phyloP scores from a whole-genome alignment of 2,888 invertebrate species.

The Cephus runcator region DNA sequence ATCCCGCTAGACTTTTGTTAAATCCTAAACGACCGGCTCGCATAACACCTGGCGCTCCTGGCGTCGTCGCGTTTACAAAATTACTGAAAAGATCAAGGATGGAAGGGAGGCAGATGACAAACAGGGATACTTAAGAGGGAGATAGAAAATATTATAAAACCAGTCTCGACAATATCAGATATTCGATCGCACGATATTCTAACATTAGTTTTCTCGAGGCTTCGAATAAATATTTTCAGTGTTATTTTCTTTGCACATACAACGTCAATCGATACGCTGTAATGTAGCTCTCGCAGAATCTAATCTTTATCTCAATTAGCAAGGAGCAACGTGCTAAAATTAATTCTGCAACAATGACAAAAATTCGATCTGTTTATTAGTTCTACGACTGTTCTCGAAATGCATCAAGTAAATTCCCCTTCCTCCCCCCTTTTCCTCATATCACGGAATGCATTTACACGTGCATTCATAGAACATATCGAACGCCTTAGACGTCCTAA shows the following conservation, averaged over 20 bases:
- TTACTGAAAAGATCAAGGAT: neutral
- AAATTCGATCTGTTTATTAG: neutral
- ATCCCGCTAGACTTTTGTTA: neutral
- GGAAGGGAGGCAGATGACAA: neutral
- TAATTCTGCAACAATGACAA: neutral
- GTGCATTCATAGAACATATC: neutral
- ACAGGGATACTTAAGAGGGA: neutral
- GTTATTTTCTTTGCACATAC: no score
- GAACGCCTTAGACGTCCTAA: neutral
- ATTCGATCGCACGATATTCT: neutral
- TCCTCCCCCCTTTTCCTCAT: no score
- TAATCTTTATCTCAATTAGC: neutral
- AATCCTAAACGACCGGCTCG: conserved; percentile 9
- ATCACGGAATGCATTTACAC: no score
- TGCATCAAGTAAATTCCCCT: no score
- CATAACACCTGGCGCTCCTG: conserved; percentile 20
- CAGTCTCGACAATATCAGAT: neutral
- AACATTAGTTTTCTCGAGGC: neutral
- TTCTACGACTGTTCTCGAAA: neutral
- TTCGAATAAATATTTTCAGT: neutral
- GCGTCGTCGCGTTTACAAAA: conserved; percentile 4
- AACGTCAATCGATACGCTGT: no score
- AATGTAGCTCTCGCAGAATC: no score
- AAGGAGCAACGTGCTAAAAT: neutral
- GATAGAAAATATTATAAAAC: neutral